phyloP scores from a whole-genome alignment of 1,140 invertebrate genomes.

The Drosophila baimaii region DNA sequence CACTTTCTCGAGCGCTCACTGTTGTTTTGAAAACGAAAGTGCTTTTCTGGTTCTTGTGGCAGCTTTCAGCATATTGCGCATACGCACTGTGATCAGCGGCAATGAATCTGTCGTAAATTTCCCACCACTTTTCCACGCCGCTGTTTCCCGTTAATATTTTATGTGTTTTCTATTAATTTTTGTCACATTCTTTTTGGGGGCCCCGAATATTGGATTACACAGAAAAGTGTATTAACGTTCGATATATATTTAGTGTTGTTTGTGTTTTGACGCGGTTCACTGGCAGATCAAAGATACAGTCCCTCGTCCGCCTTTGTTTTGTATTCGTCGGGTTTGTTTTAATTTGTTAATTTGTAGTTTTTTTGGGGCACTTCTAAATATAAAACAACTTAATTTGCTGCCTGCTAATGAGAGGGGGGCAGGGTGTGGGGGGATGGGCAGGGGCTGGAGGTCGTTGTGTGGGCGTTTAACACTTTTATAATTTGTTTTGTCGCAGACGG shows the following conservation, averaged over 20 bases:
- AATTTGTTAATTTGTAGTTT: constrained; percentile 80
- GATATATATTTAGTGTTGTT: constrained; percentile 37
- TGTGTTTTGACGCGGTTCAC: constrained; percentile 68
- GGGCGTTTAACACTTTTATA: constrained; percentile 78
- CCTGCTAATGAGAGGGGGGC: constrained; percentile 66
- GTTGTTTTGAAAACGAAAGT: constrained; percentile 5
- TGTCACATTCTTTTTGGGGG: constrained; percentile 59
- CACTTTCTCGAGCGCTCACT: background rate
- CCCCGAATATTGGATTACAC: constrained; percentile 69
- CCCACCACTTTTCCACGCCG: constrained; percentile 2
- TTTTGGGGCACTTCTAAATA: constrained; percentile 54
- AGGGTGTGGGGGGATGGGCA: background rate
- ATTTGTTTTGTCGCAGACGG: constrained; percentile 53
- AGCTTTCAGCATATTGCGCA: constrained; percentile 50
- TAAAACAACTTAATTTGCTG: constrained; percentile 81
- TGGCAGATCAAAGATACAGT: constrained; percentile 72
- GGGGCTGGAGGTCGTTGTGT: constrained; percentile 46
- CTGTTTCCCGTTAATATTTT: constrained; percentile 63
- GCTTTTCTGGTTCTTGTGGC: constrained; percentile 6
- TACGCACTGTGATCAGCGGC: constrained; percentile 61
- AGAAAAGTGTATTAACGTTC: constrained; percentile 49
- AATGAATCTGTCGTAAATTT: constrained; percentile 31
- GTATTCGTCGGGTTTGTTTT: constrained; percentile 38
- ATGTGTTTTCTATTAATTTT: constrained; percentile 80
- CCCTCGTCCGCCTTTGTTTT: constrained; percentile 27